Conservation (phyloP, 1,140 invertebrate species). For the Drosophila repleta region DNA sequence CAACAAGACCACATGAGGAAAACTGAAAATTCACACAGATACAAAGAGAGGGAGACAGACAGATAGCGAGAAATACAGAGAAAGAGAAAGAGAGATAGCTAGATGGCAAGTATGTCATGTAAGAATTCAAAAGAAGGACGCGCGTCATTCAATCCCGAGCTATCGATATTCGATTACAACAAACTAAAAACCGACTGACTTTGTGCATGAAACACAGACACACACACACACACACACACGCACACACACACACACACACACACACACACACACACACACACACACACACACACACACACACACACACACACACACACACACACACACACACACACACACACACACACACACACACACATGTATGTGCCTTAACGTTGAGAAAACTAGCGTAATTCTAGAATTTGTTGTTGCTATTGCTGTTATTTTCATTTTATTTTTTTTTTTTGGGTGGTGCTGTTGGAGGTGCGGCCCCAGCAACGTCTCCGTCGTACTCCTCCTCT, state of each 20-base stretch:
- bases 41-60: constrained; percentile 14
- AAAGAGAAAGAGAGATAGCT: background rate
- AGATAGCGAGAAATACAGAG: background rate
- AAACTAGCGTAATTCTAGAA: constrained; percentile 82
- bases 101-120: constrained; percentile 71
- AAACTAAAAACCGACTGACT: constrained; percentile 78
- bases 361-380: constrained; percentile 50
- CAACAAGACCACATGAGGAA: constrained; percentile 31
- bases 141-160: constrained; percentile 78
- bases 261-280: constrained; percentile 5
- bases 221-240: constrained; percentile 21
- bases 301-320: constrained; percentile 25
- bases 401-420: constrained; percentile 56
- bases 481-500: background rate
- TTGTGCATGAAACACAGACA: constrained; percentile 56
- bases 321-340: too few relatives aligned
- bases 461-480: constrained; percentile 32
- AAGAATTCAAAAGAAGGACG: constrained; percentile 82
- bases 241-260: constrained; percentile 4
- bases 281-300: constrained; percentile 32
- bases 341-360: constrained; percentile 5
- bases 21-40: constrained; percentile 56
- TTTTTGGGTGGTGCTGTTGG: constrained; percentile 58
- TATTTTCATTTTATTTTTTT: constrained; percentile 31
- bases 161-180: constrained; percentile 82